Evolutionary conservation across 2,888 invertebrate species (phyloP).

Genomic region (Diachrysia chrysitis): DNA sequence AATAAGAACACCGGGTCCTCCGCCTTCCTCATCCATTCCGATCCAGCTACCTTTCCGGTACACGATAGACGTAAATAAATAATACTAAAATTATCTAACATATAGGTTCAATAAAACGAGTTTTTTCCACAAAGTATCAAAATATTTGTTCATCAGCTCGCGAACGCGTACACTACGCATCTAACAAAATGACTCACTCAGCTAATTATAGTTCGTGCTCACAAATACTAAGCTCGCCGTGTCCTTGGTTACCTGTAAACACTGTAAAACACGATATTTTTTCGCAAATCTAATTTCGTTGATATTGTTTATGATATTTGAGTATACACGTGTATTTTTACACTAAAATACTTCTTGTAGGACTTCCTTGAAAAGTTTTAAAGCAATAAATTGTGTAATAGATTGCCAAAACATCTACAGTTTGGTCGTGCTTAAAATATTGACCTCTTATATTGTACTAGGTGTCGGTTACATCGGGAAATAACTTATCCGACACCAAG

Average conservation of each 20-base stretch:
- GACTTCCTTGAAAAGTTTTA: too few relatives aligned
- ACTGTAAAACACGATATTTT: conserved; percentile 3
- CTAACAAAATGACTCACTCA: conserved; percentile 27
- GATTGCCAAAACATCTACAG: neutral
- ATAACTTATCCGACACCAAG: too few relatives aligned
- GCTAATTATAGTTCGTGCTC: conserved; percentile 36
- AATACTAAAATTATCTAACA: too few relatives aligned
- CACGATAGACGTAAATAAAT: too few relatives aligned
- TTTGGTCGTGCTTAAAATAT: neutral
- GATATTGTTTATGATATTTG: neutral
- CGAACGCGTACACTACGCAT: conserved; percentile 17
- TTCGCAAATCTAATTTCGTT: neutral
- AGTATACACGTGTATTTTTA: neutral
- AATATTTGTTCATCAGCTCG: neutral
- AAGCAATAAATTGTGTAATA: too few relatives aligned
- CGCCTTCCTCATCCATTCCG: too few relatives aligned
- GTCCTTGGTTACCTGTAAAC: conserved; percentile 50
- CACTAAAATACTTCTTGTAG: neutral
- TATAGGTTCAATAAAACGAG: too few relatives aligned
- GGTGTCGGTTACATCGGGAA: too few relatives aligned
- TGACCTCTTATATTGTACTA: neutral
- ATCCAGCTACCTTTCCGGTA: too few relatives aligned
- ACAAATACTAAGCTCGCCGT: conserved; percentile 22
- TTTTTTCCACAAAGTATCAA: too few relatives aligned
- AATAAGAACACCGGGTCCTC: too few relatives aligned